phyloP scores from a whole-genome alignment of 2,888 invertebrate genomes.

The Dasypolia templi region DNA sequence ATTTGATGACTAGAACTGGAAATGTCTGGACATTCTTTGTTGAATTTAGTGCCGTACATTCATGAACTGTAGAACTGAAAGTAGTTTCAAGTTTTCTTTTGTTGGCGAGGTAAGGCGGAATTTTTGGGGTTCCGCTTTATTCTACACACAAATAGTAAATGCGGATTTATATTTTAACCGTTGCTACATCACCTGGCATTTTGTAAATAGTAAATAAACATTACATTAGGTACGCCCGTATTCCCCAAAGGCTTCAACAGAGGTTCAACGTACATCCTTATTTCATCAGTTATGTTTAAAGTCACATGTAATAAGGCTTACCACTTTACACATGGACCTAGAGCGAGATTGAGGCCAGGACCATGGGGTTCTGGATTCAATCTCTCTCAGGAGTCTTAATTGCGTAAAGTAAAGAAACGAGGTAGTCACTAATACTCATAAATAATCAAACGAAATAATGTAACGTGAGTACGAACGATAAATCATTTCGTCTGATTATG shows the following conservation, averaged over 20 bases:
- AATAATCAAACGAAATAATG: not conserved
- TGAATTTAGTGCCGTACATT: not conserved
- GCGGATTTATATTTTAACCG: not conserved
- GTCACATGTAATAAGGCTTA: not conserved
- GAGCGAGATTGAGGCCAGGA: not conserved
- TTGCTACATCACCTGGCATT: not conserved
- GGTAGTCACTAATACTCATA: not conserved
- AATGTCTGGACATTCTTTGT: constrained; percentile 5
- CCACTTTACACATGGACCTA: not conserved
- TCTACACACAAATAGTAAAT: not conserved
- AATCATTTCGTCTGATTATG: too few relatives aligned
- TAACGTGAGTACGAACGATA: too few relatives aligned
- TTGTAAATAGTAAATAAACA: not conserved
- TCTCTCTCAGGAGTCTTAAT: too few relatives aligned
- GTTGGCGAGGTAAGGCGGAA: not conserved
- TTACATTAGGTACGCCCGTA: not conserved
- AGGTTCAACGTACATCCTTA: not conserved
- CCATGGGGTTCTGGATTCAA: too few relatives aligned
- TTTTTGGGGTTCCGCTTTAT: constrained; percentile 1
- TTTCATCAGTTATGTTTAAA: not conserved
- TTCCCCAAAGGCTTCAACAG: too few relatives aligned
- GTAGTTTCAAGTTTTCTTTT: not conserved
- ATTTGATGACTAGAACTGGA: constrained; percentile 8
- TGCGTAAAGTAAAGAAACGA: not conserved
- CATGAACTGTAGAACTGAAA: not conserved